These are phyloP conservation scores for Orestias chungarensis DNA, from an alignment of 2,797 vertebrate genomes.

Conservation along the genomic window DNA sequence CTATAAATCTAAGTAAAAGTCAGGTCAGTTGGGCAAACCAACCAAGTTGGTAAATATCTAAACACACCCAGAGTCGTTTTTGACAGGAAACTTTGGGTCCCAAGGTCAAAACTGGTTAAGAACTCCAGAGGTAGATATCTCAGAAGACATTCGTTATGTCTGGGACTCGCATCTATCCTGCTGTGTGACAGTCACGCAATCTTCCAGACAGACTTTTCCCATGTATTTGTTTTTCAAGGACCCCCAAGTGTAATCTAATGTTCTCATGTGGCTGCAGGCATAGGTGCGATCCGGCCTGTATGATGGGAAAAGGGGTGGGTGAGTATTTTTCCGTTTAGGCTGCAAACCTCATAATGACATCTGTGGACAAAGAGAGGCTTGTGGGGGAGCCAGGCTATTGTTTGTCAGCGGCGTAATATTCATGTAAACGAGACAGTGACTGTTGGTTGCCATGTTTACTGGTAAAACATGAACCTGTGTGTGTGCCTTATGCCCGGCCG, in stretches of 20 bases:
- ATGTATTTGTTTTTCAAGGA: not conserved
- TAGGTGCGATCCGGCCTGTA: not conserved
- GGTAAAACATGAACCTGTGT: slow-evolving; percentile 39
- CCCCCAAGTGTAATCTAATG: not conserved
- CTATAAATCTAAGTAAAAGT: no score
- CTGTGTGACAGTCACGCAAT: not conserved
- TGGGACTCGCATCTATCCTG: not conserved
- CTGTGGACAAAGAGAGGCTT: slow-evolving; percentile 22
- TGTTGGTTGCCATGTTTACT: slow-evolving; percentile 29
- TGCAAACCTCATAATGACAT: slow-evolving; percentile 28
- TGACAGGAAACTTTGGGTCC: no score
- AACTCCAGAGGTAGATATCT: no score
- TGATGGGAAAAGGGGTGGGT: not conserved
- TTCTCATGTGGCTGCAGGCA: slow-evolving; percentile 5
- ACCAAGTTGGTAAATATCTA: no score
- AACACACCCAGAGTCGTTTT: no score
- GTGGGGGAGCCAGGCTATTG: slow-evolving; percentile 26
- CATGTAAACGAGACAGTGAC: slow-evolving; percentile 28
- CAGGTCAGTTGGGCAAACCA: no score
- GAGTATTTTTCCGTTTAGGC: slow-evolving; percentile 14
- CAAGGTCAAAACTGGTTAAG: no score
- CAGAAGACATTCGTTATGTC: not conserved
- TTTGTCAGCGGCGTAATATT: slow-evolving; percentile 37
- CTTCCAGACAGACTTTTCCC: not conserved
- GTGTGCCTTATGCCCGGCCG: slow-evolving; percentile 8